phyloP scores from a whole-genome alignment of 2,888 invertebrate species.

The Steromphala cineraria region DNA sequence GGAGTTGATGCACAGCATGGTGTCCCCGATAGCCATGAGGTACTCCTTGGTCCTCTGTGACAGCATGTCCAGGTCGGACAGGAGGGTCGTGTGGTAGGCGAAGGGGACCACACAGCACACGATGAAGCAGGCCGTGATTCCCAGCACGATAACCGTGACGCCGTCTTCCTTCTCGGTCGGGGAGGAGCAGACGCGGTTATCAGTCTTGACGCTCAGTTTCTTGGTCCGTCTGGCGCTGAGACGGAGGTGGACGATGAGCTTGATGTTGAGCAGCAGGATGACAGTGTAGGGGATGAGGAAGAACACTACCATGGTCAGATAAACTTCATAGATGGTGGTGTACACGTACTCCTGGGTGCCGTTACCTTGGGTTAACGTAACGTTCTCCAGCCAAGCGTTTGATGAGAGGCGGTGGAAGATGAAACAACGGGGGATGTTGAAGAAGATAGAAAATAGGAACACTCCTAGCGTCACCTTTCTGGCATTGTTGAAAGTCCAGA shows the following conservation, averaged over 20 bases:
- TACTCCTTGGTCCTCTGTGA: constrained; percentile 19
- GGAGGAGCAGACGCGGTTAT: neutral
- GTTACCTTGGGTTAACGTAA: neutral
- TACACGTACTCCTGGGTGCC: constrained; percentile 25
- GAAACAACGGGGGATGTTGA: constrained; percentile 45
- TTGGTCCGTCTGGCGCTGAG: constrained; percentile 2
- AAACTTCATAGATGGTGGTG: constrained; percentile 33
- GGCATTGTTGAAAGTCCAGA: constrained; percentile 40
- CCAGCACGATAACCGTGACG: constrained; percentile 39
- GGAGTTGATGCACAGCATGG: constrained; percentile 44
- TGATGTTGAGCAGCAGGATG: constrained; percentile 39
- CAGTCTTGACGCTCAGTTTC: neutral
- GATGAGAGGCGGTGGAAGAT: constrained; percentile 21
- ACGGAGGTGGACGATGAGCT: constrained; percentile 37
- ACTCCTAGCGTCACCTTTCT: constrained; percentile 34
- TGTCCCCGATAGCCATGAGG: constrained; percentile 36
- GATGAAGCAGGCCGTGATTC: constrained; percentile 44
- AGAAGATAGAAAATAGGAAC: constrained; percentile 37
- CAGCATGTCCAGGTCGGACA: constrained; percentile 27
- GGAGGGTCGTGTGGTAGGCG: constrained; percentile 32
- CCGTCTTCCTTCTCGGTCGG: constrained; percentile 35
- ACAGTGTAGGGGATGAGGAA: constrained; percentile 43
- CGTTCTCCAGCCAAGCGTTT: neutral
- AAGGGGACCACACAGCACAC: constrained; percentile 42
- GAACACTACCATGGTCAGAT: constrained; percentile 38